Percentiles rank a stretch among this genome's conserved stretches.
Conservation (phyloP, 2,888 invertebrate genomes). For the Celastrina argiolus region DNA sequence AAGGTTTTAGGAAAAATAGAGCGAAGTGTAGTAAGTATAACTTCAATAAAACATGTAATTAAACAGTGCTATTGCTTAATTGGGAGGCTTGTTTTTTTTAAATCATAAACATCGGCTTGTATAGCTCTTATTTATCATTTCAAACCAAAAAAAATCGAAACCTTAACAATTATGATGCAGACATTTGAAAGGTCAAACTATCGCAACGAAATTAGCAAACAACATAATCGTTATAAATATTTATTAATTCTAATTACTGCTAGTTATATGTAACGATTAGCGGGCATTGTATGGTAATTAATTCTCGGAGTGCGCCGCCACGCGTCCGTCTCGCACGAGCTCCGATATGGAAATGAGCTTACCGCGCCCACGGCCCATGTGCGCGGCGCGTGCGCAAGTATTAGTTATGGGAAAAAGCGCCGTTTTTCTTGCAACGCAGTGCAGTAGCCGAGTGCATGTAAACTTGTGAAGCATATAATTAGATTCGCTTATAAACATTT, state of each 20-base stretch:
- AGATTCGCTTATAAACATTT: too few relatives aligned
- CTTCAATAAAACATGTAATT: too few relatives aligned
- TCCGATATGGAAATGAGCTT: slow-evolving; percentile 25
- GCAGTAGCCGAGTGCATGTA: too few relatives aligned
- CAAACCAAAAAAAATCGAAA: too few relatives aligned
- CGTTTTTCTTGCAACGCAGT: background rate
- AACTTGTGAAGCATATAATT: too few relatives aligned
- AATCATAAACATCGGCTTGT: too few relatives aligned
- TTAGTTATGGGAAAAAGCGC: background rate
- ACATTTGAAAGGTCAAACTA: background rate
- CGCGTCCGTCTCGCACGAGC: slow-evolving; percentile 22
- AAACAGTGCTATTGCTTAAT: too few relatives aligned
- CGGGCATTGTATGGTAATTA: slow-evolving; percentile 16
- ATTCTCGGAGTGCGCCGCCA: background rate
- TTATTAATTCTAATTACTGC: slow-evolving; percentile 1
- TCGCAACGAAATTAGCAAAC: background rate
- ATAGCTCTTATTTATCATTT: too few relatives aligned
- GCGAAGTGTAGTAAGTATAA: background rate
- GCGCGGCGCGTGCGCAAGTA: slow-evolving; percentile 30
- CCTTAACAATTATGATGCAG: too few relatives aligned
- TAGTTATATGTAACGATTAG: slow-evolving; percentile 15
- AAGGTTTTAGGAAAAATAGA: background rate
- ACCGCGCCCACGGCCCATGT: slow-evolving; percentile 7
- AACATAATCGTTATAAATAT: slow-evolving; percentile 1
- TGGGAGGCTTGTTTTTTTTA: too few relatives aligned